These are phyloP conservation scores for Abrostola tripartita DNA, from an alignment of 2,888 invertebrate genomes.

Conservation along the genomic window DNA sequence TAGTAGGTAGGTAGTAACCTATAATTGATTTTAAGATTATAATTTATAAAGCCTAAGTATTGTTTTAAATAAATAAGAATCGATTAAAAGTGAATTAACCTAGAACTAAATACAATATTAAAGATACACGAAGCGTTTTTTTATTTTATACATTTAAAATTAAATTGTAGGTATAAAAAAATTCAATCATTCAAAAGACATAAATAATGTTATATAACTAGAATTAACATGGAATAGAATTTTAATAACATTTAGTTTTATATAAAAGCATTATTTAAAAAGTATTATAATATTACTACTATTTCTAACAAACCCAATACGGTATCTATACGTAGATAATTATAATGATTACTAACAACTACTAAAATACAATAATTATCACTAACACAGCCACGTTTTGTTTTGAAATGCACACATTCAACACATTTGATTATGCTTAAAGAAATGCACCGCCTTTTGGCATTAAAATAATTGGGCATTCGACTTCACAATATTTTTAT, in stretches of 20 bases:
- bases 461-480: constrained; percentile 19
- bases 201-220: too few species aligned
- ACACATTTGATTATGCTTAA: constrained; percentile 41
- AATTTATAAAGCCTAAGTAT: constrained; percentile 2
- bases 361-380: constrained; percentile 49
- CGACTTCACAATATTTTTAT: background rate
- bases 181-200: too few species aligned
- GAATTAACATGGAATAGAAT: too few species aligned
- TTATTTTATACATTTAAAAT: too few species aligned
- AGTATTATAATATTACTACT: background rate
- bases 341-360: constrained; percentile 26
- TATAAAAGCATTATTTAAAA: too few species aligned
- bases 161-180: too few species aligned
- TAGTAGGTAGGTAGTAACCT: background rate
- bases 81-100: too few species aligned
- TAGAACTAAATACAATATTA: background rate
- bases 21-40: background rate
- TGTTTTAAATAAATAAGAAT: background rate
- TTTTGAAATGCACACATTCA: constrained; percentile 39
- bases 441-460: constrained; percentile 25
- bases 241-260: too few species aligned
- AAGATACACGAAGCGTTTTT: too few species aligned
- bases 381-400: constrained; percentile 77
- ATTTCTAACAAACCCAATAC: constrained; percentile 2
- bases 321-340: constrained; percentile 25